Evolutionary conservation across 2,797 vertebrate species (phyloP).

Genomic region (Podargus strigoides): DNA sequence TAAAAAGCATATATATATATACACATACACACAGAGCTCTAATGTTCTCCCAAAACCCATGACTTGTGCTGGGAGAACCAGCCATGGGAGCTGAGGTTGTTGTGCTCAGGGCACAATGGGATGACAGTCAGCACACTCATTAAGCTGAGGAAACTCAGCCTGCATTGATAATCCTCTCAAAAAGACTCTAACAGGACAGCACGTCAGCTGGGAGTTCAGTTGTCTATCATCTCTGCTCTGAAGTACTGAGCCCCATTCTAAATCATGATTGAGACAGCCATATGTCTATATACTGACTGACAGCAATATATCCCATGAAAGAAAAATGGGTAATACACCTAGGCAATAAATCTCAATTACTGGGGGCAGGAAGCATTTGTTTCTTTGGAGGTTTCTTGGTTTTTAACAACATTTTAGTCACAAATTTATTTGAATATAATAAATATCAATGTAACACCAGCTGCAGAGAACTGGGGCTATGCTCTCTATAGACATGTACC

Average conservation of each 20-base stretch:
- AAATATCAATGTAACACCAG: background rate
- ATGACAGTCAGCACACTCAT: background rate
- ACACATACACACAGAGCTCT: background rate
- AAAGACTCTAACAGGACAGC: background rate
- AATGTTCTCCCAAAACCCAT: background rate
- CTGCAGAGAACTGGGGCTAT: background rate
- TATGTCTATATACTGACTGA: background rate
- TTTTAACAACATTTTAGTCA: background rate
- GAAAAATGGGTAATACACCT: background rate
- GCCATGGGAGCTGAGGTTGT: background rate
- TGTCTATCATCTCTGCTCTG: background rate
- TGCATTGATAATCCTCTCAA: background rate
- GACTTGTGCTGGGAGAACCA: background rate
- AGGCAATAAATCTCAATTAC: background rate
- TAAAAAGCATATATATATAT: background rate
- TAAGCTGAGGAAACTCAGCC: background rate
- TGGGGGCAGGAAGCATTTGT: background rate
- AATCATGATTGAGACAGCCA: rapidly evolving
- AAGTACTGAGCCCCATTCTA: background rate
- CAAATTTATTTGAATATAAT: background rate
- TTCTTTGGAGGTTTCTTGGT: background rate
- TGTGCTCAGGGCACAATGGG: background rate
- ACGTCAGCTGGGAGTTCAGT: background rate
- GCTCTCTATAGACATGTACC: background rate
- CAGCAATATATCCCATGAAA: background rate